Percentiles rank a stretch among this genome's conserved stretches.
Conservation (phyloP, 2,888 invertebrate genomes). For the Matsumyia berberina region DNA sequence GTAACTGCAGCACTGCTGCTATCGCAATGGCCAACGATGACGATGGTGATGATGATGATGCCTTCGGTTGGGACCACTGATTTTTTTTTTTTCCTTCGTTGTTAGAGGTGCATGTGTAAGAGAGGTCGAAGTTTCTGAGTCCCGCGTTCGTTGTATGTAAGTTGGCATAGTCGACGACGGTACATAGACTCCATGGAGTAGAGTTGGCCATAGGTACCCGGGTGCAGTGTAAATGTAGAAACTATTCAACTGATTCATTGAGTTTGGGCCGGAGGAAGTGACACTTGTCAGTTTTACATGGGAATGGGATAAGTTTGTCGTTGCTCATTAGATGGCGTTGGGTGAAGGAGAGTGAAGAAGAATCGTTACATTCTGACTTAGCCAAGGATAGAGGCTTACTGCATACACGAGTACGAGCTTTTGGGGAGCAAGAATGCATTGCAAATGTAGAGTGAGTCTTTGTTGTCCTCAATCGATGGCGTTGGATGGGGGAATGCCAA, state of each 20-base stretch:
- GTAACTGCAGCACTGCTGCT: constrained; percentile 34
- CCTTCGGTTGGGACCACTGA: constrained; percentile 45
- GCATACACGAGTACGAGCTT: too few relatives aligned
- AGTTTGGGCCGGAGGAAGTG: constrained; percentile 13
- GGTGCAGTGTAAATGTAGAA: not conserved
- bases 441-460: too few relatives aligned
- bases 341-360: not conserved
- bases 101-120: constrained; percentile 29
- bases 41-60: constrained; percentile 53
- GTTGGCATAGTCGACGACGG: constrained; percentile 9
- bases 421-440: too few relatives aligned
- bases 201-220: not conserved
- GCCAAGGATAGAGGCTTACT: too few relatives aligned
- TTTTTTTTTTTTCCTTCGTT: constrained; percentile 53
- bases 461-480: too few relatives aligned
- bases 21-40: constrained; percentile 18
- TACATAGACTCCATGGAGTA: constrained; percentile 11
- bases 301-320: not conserved
- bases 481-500: too few relatives aligned
- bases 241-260: constrained; percentile 2
- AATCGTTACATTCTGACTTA: too few relatives aligned
- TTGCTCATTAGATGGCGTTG: constrained; percentile 12
- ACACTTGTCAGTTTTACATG: constrained; percentile 20
- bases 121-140: constrained; percentile 10
- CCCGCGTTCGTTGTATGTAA: constrained; percentile 22